A percentile compares a stretch with the other conserved stretches of the same genome.
Conservation (phyloP, 2,797 vertebrate species). For the Pangasius macronema region DNA sequence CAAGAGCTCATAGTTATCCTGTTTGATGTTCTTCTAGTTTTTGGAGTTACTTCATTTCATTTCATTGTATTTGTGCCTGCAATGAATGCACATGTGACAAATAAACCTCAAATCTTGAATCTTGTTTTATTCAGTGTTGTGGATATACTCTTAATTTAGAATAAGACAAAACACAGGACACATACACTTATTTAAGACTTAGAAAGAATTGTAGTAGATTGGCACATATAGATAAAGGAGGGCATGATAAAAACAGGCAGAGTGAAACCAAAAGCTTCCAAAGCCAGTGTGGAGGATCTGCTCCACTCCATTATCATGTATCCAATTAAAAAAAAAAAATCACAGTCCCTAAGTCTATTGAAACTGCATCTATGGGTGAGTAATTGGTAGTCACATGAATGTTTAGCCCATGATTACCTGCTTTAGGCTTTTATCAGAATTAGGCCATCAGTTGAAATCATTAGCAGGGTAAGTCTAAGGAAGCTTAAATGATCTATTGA, state of each 20-base stretch:
- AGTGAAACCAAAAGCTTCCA: background rate
- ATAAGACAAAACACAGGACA: background rate
- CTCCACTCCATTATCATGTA: background rate
- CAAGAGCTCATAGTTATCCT: background rate
- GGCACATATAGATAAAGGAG: background rate
- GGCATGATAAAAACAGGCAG: background rate
- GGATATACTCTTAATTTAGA: background rate
- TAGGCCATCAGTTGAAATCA: background rate
- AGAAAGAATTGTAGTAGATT: background rate
- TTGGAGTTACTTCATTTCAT: background rate
- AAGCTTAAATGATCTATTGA: background rate
- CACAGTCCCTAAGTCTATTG: background rate
- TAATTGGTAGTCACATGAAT: background rate
- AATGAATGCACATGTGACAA: background rate
- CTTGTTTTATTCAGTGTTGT: background rate
- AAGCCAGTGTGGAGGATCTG: background rate
- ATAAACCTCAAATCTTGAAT: background rate
- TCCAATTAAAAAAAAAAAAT: background rate
- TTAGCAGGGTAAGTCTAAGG: background rate
- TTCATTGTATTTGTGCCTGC: constrained; percentile 1
- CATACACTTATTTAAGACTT: background rate
- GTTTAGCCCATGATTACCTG: no score
- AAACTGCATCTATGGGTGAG: background rate
- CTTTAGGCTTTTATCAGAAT: background rate
- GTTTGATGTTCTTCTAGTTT: background rate